Conservation (phyloP, 37 sponge, comb jelly and placozoan species). For the Halisarca cf. caerulea region DNA sequence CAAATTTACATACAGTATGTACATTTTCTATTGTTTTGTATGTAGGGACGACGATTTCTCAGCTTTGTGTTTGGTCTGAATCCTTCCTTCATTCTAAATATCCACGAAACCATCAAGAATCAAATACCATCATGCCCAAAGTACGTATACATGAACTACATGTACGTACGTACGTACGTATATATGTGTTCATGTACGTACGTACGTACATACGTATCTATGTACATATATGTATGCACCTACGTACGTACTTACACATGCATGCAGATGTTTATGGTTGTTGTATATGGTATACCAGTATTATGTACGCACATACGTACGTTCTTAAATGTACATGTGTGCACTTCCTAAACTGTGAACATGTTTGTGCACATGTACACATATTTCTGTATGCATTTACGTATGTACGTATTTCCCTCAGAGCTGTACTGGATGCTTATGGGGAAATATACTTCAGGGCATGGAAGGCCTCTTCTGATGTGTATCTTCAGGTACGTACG, state of each 20-base stretch:
- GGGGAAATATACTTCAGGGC: conserved; percentile 86
- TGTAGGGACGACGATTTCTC: conserved; percentile 65
- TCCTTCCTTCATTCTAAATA: conserved; percentile 53
- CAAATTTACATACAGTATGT: too few species aligned
- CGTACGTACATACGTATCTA: neutral
- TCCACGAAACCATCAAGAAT: conserved; percentile 73
- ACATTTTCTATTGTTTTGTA: neutral
- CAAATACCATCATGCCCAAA: conserved; percentile 50
- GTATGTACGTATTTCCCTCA: neutral
- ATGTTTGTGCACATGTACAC: neutral
- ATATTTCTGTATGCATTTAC: too few species aligned
- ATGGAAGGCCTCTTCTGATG: conserved; percentile 71
- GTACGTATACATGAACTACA: conserved; percentile 31
- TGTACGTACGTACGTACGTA: neutral
- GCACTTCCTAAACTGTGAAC: neutral
- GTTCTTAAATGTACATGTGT: too few species aligned
- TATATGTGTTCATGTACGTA: neutral
- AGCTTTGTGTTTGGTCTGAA: conserved; percentile 77
- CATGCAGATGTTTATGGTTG: too few species aligned
- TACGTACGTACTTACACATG: neutral
- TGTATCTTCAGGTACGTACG: conserved; percentile 49
- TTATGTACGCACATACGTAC: too few species aligned
- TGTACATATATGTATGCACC: neutral
- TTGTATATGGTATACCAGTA: too few species aligned
- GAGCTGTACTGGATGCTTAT: conserved; percentile 64